Evolutionary conservation across 1,140 invertebrate species (phyloP).

Genomic region (Bathynomus jamesi): DNA sequence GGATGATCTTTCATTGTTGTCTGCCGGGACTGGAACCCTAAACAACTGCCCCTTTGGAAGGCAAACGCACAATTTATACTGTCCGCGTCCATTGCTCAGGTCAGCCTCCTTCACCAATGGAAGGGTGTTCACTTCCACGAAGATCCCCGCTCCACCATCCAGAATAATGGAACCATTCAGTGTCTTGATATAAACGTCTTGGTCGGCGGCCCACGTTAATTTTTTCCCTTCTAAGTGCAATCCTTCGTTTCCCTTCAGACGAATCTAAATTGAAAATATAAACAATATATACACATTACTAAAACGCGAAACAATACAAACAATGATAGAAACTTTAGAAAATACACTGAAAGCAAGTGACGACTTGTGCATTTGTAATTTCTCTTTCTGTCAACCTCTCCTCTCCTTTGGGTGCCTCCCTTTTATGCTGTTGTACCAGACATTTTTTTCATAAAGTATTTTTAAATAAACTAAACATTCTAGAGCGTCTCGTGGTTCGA

Average conservation of each 20-base stretch:
- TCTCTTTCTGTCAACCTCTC: not conserved
- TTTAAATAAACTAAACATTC: too few species aligned
- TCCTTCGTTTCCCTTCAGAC: constrained; percentile 45
- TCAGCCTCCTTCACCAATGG: constrained; percentile 50
- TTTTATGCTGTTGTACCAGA: too few species aligned
- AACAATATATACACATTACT: not conserved
- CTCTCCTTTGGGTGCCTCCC: too few species aligned
- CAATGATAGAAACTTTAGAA: not conserved
- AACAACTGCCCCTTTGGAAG: constrained; percentile 62
- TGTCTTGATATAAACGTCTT: constrained; percentile 67
- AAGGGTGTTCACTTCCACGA: constrained; percentile 61
- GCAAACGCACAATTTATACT: constrained; percentile 79
- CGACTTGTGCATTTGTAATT: not conserved
- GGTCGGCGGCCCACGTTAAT: constrained; percentile 61
- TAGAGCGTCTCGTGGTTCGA: too few species aligned
- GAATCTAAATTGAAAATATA: constrained; percentile 40
- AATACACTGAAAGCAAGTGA: not conserved
- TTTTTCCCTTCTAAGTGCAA: constrained; percentile 53
- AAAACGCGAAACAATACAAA: too few species aligned
- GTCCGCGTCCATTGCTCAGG: constrained; percentile 39
- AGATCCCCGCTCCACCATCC: constrained; percentile 59
- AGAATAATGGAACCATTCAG: constrained; percentile 67
- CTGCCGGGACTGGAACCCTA: constrained; percentile 56
- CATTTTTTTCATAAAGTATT: too few species aligned
- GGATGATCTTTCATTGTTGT: constrained; percentile 44